A percentile compares a stretch with the other conserved stretches of the same genome.
Evolutionary conservation across 2,888 invertebrate species (phyloP).

Genomic region (Rotaria sp.): DNA sequence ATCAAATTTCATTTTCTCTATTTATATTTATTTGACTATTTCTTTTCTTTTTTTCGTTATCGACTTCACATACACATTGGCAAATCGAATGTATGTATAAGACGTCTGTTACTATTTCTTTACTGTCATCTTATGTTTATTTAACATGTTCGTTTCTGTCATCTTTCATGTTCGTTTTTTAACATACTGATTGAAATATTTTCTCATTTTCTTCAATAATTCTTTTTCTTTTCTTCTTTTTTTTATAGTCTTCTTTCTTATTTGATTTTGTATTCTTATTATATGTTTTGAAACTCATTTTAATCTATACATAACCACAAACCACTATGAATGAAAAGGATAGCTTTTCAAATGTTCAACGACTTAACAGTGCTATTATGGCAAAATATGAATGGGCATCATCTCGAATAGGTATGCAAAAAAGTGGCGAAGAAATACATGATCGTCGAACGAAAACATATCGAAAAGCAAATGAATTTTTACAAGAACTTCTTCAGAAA

Average conservation of each 20-base stretch:
- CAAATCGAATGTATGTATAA: not conserved
- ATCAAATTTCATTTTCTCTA: not conserved
- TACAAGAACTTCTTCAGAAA: not conserved
- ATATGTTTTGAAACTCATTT: not conserved
- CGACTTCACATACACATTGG: not conserved
- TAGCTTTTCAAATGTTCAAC: not conserved
- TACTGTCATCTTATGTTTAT: not conserved
- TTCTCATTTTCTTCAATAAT: not conserved
- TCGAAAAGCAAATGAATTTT: not conserved
- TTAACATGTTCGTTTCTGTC: not conserved
- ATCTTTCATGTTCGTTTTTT: not conserved
- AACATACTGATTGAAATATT: conserved; percentile 10
- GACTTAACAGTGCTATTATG: not conserved
- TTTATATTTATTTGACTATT: not conserved
- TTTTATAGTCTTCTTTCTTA: not conserved
- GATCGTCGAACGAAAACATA: not conserved
- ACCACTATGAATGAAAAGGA: not conserved
- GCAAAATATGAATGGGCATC: conserved; percentile 4
- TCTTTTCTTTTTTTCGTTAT: not conserved
- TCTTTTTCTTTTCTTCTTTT: not conserved
- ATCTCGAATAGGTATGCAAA: not conserved
- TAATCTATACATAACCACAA: not conserved
- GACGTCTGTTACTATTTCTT: not conserved
- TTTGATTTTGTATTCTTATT: not conserved
- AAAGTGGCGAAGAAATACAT: not conserved